Evolutionary conservation across 2,113 vertebrate species (phyloP), one percentile per base, ranked within the genome.

Genomic region (Origma solitaria): DNA sequence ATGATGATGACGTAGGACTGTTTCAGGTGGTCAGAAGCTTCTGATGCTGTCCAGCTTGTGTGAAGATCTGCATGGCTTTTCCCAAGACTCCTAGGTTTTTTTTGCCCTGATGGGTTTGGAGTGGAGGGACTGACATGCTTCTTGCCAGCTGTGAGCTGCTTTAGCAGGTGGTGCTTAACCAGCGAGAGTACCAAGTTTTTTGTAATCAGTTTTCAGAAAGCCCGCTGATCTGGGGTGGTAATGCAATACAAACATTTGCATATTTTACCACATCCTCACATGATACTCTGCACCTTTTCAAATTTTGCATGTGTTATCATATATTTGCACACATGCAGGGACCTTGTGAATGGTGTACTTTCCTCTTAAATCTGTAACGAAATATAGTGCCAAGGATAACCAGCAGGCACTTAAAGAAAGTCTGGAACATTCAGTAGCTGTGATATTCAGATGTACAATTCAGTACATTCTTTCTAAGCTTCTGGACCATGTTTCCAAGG

Each of bases 1-100:
- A 5, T 0, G 0, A 1, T 66, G 30, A 37, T 60, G 78, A 51
- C 44, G 5, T 5, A 15, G 22, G 22, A 11, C 37, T 76, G 17
- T 45, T 56, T 47, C 47, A 61, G 37, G 28, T 80, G 58, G 31
- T 53, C 50, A 20, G 37, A 35, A 53, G 33, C 33, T 53, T 13
- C 12, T 44, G 30, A 10, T 42, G 25, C 51, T n/a, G 7, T 57
- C 16, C 28, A 65, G 24, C 37, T 51, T n/a, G 16, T 40, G 38
- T 4, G 1, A 53, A 61, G 45, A 78, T 25, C n/a, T 87, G 7
- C 9, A 4, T 13, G 18, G 35, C 30, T 90, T 50, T 66, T 64
- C 27, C 35, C 25, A 24, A 13, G 51, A 21, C 11, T 20, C 9
- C 5, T 2, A 28, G 37, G 31, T 1, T 2, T 49, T 15, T 94